Percentiles rank a stretch among this genome's conserved stretches.
phyloP scores from a whole-genome alignment of 2,797 vertebrate genomes.

The Staurois parvus region DNA sequence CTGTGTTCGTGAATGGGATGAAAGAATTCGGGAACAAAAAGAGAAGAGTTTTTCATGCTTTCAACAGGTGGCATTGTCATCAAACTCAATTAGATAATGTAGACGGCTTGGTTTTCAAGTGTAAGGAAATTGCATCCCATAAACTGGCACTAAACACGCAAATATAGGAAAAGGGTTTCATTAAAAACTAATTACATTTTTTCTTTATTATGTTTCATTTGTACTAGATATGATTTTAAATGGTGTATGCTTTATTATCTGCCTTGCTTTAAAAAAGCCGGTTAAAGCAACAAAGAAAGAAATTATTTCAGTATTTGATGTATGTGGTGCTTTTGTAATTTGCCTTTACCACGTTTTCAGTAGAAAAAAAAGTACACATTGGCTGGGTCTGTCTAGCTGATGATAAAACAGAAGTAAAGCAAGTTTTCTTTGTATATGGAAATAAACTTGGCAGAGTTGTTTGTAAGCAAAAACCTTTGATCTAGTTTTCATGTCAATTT shows the following conservation, averaged over 20 bases:
- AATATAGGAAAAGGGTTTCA: conserved; percentile 46
- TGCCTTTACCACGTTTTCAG: conserved; percentile 5
- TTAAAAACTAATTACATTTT: conserved; percentile 60
- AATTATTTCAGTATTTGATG: conserved; percentile 53
- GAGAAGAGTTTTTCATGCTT: conserved; percentile 34
- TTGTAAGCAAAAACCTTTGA: conserved; percentile 24
- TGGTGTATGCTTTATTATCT: conserved; percentile 57
- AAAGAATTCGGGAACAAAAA: conserved; percentile 44
- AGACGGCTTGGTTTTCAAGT: conserved; percentile 46
- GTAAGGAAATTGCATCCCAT: conserved; percentile 48
- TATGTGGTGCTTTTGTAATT: conserved; percentile 55
- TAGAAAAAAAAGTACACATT: conserved; percentile 35
- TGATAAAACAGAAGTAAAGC: conserved; percentile 34
- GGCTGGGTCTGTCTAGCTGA: conserved; percentile 26
- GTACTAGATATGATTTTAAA: conserved; percentile 54
- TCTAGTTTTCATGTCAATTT: neutral
- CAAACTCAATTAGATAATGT: conserved; percentile 54
- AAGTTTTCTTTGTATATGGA: conserved; percentile 34
- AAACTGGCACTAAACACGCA: conserved; percentile 51
- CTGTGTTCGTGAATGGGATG: conserved; percentile 29
- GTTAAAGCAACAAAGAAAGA: conserved; percentile 54
- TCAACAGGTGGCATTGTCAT: conserved; percentile 52
- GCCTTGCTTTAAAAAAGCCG: conserved; percentile 48
- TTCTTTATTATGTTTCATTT: conserved; percentile 49
- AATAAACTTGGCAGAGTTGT: neutral